Percentiles rank a stretch among this genome's conserved stretches.
Evolutionary conservation across 2,113 vertebrate genomes (phyloP).

Genomic region (Ammospiza nelsoni): DNA sequence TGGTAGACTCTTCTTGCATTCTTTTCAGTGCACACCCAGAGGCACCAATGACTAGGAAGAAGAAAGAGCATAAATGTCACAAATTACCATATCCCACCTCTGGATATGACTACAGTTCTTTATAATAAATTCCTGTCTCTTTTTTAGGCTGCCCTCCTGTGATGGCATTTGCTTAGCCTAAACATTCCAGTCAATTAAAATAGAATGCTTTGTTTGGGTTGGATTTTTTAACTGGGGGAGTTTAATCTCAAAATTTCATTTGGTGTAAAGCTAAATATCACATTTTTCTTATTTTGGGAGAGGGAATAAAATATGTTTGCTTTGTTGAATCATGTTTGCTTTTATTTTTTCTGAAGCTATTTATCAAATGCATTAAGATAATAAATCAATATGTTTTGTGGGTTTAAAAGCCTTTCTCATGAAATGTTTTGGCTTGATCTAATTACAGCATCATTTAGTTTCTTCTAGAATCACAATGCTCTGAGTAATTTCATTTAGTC

Average conservation of each 20-base stretch:
- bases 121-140: not conserved
- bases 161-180: not conserved
- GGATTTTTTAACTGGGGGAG: not conserved
- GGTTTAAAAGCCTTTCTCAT: slow-evolving; percentile 23
- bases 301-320: not conserved
- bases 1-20: not conserved
- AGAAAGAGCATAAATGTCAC: not conserved
- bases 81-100: not conserved
- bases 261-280: not conserved
- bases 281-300: not conserved
- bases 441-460: slow-evolving; percentile 30
- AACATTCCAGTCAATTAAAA: not conserved
- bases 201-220: not conserved
- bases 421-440: slow-evolving; percentile 24
- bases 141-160: not conserved
- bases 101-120: not conserved
- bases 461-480: not conserved
- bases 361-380: slow-evolving; percentile 50
- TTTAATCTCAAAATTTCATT: slow-evolving; percentile 11
- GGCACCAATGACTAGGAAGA: not conserved
- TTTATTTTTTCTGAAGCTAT: slow-evolving; percentile 20
- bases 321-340: not conserved
- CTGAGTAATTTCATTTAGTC: slow-evolving; percentile 37
- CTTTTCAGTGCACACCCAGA: not conserved
- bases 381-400: slow-evolving; percentile 39